Percentiles rank a stretch among this genome's conserved stretches.
phyloP scores from a whole-genome alignment of 2,113 vertebrate genomes.

The Nibea coibor region DNA sequence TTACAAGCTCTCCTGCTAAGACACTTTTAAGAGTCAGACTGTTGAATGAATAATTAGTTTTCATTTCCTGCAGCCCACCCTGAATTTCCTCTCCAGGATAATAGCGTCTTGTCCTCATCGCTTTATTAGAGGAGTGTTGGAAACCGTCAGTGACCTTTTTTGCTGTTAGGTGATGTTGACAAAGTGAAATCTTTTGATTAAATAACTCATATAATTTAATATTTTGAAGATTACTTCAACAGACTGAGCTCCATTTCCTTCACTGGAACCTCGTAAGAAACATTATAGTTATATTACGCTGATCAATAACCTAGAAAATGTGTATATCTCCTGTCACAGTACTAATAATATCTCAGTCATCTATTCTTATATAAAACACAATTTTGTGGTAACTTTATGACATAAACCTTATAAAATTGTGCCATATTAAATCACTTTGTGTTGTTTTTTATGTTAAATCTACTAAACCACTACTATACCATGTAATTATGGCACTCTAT shows the following conservation, averaged over 20 bases:
- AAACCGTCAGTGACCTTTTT: background rate
- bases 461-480: background rate
- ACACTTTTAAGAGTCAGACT: slow-evolving; percentile 39
- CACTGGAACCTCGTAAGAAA: background rate
- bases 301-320: background rate
- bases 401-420: too few species aligned
- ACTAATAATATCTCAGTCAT: background rate
- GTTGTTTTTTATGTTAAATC: background rate
- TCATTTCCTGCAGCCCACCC: slow-evolving; percentile 24
- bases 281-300: background rate
- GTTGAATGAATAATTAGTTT: slow-evolving; percentile 50
- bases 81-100: slow-evolving; percentile 17
- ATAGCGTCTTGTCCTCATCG: slow-evolving; percentile 29
- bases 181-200: slow-evolving; percentile 1
- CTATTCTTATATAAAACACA: background rate
- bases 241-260: background rate
- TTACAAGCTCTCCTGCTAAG: slow-evolving; percentile 29
- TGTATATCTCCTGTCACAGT: background rate
- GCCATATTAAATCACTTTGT: too few species aligned
- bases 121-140: slow-evolving; percentile 5
- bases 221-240: background rate
- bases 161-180: background rate
- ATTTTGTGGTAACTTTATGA: background rate
- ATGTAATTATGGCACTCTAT: background rate
- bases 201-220: background rate